Conservation (phyloP, 2,113 vertebrate genomes). For the Verasper variegatus region DNA sequence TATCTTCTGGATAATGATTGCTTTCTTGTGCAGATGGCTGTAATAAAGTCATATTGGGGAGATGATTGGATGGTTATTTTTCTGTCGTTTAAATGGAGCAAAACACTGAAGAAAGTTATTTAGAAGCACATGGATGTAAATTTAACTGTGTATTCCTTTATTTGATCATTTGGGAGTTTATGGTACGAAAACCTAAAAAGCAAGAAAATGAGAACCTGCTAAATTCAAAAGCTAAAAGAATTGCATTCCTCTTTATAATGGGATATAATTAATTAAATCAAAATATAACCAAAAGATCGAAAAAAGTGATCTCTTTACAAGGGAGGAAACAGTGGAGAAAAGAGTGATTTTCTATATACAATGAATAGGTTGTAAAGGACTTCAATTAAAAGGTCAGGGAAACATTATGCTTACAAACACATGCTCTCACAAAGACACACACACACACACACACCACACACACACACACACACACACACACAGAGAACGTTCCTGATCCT, state of each 20-base stretch:
- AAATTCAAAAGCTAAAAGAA: background rate
- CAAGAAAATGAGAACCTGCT: background rate
- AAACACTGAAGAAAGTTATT: conserved; percentile 44
- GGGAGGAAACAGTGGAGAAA: conserved; percentile 8
- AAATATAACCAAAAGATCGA: background rate
- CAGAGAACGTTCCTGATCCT: conserved; percentile 50
- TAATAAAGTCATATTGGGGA: conserved; percentile 71
- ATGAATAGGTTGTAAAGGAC: conserved; percentile 31
- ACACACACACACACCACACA: conserved; percentile 32
- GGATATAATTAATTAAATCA: background rate
- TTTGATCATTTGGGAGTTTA: conserved; percentile 11
- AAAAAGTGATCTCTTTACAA: background rate
- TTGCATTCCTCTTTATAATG: background rate
- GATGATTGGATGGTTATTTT: conserved; percentile 46
- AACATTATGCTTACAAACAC: conserved; percentile 27
- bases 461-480: conserved; percentile 33
- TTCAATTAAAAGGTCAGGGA: conserved; percentile 68
- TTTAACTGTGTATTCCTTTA: conserved; percentile 25
- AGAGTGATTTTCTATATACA: conserved; percentile 36
- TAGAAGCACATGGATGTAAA: conserved; percentile 9
- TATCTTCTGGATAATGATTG: conserved; percentile 88
- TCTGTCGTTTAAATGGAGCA: conserved; percentile 32
- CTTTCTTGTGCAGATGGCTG: conserved; percentile 86
- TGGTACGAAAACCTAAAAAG: background rate
- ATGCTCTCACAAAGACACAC: conserved; percentile 44